Percentiles rank a stretch among this genome's conserved stretches.
phyloP scores from a whole-genome alignment of 2,888 invertebrate genomes.

The Drosophila stalkeri region DNA sequence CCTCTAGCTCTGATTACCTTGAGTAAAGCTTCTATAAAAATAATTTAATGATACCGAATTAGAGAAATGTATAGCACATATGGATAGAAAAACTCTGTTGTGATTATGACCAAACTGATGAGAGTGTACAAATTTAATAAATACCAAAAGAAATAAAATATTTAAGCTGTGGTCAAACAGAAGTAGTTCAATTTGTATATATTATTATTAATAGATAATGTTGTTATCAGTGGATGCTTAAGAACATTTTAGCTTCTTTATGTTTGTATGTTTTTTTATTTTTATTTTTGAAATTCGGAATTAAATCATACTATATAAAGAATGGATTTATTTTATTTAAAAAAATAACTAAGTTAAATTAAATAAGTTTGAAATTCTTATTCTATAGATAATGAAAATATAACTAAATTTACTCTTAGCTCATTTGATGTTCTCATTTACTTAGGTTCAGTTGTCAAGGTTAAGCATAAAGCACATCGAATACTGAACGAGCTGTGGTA shows the following conservation, averaged over 20 bases:
- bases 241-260: no score
- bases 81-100: neutral
- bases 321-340: no score
- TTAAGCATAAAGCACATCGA: constrained; percentile 22
- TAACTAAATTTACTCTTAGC: neutral
- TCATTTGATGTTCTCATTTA: constrained; percentile 14
- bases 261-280: no score
- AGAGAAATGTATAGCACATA: neutral
- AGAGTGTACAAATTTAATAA: no score
- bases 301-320: no score
- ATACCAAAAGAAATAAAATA: no score
- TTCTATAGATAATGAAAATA: neutral
- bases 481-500: constrained; percentile 24
- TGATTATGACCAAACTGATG: neutral
- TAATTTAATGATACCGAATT: neutral
- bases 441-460: constrained; percentile 23
- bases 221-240: no score
- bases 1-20: neutral
- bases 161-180: no score
- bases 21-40: neutral
- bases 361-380: neutral
- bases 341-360: neutral
- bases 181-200: no score
- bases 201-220: no score
- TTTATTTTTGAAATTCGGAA: no score